Base-by-base conservation (phyloP, 2,797 vertebrate species). In the Hyperoplus immaculatus region DNA sequence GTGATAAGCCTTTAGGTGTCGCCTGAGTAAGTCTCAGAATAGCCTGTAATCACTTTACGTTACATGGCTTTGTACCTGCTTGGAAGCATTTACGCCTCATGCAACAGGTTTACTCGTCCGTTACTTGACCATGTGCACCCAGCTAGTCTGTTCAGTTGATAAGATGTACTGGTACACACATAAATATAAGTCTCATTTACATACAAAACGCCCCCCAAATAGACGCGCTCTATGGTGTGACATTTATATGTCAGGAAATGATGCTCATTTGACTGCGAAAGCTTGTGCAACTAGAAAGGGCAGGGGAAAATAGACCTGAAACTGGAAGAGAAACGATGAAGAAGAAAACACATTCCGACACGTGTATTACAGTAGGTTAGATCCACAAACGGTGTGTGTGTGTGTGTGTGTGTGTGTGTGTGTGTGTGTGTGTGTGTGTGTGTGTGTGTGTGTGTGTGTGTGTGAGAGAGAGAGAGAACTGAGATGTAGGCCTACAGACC, bases 161-260 rank as follows among this genome's bases (percentile, higher is more conserved):
- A 61, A 51, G 18, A 64, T 46, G 18, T 21, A 9, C 53, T 39
- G 64, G 36, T 42, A 13, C 46, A 8, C 64, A 51, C 12, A 56
- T 13, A 45, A 73, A 71, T 46, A 63, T 78, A 49, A 74, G 4
- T 3, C 63, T 57, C 0, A 71, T 87, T 85, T 89, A 47, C 64
- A 85, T 69, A 69, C 82, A 18, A 75, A 64, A 82, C 73, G 10
- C 5, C 1, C 13, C 49, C 39, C n/a, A 61, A 89, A 83, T 85
- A 88, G 77, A 65, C 6, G 49, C 21, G 43, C 61, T 67, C 69
- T 78, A 42, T 71, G 55, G 68, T 72, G 65, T 66, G 67, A 45
- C 75, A 67, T 79, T 72, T 82, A 54, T 70, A 59, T 75, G 43
- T 76, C 64, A 68, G 77, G 74, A 73, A 69, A 60, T 54, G 79